Percentiles rank a stretch among this genome's conserved stretches.
These are phyloP conservation scores for Myathropa florea DNA, from an alignment of 2,888 invertebrate species.

Conservation along the genomic window DNA sequence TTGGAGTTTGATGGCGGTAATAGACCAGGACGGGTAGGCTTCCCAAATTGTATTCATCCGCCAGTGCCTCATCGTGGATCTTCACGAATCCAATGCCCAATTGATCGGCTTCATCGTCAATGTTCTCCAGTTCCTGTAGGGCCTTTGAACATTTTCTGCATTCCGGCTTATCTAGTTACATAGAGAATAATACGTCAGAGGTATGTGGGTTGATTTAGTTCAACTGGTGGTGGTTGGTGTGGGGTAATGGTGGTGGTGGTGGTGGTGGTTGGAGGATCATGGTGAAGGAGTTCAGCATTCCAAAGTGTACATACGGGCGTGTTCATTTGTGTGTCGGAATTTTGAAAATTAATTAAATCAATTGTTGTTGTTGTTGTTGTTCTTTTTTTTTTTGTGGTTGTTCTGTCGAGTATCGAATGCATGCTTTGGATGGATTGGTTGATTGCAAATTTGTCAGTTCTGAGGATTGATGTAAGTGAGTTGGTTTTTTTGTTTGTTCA, in stretches of 20 bases:
- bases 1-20: conserved; percentile 96
- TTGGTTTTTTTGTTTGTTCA: conserved; percentile 8
- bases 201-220: conserved; percentile 29
- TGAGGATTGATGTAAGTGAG: not conserved
- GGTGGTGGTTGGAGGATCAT: conserved; percentile 41
- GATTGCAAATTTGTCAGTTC: not conserved
- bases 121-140: conserved; percentile 94
- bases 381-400: not conserved
- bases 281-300: conserved; percentile 40
- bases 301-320: conserved; percentile 24
- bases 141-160: conserved; percentile 96
- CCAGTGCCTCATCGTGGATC: conserved; percentile 94
- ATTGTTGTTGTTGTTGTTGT: not conserved
- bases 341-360: not conserved
- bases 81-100: conserved; percentile 96
- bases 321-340: conserved; percentile 34
- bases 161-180: conserved; percentile 90
- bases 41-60: conserved; percentile 95
- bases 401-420: not conserved
- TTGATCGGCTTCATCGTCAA: conserved; percentile 96
- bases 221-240: conserved; percentile 4
- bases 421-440: conserved; percentile 23
- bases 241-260: conserved; percentile 5
- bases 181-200: conserved; percentile 63
- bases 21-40: conserved; percentile 93